Conservation (phyloP, 2,113 vertebrate genomes). For the Corythornis cristatus region DNA sequence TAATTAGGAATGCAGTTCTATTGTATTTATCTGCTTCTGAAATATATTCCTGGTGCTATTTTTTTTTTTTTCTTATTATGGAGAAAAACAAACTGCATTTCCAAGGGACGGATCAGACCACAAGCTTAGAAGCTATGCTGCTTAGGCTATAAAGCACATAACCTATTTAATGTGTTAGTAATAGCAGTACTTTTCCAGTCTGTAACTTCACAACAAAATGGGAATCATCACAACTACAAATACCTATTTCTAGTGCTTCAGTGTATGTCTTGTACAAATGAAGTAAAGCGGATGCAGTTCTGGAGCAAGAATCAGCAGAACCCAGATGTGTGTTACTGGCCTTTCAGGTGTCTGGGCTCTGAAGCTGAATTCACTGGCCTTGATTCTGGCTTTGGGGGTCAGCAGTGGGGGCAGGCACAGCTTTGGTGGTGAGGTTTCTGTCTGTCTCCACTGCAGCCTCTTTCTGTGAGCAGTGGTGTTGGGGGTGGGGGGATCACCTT, state of each 20-base stretch:
- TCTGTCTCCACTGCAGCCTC: not conserved
- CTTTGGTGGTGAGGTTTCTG: not conserved
- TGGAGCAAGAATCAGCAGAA: not conserved
- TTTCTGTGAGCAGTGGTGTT: not conserved
- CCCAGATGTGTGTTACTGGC: not conserved
- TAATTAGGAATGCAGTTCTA: constrained; percentile 2
- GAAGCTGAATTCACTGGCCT: not conserved
- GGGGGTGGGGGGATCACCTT: not conserved
- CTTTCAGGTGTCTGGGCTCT: not conserved
- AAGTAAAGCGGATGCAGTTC: not conserved
- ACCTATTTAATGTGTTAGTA: not conserved
- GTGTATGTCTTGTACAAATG: not conserved
- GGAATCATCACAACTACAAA: not conserved
- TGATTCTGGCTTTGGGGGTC: not conserved
- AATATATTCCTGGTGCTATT: not conserved
- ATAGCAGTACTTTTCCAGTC: not conserved
- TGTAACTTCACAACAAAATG: not conserved
- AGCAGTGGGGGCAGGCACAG: not conserved
- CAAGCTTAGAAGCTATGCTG: not conserved
- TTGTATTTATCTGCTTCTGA: not conserved
- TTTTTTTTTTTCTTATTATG: not conserved
- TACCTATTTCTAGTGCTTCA: not conserved
- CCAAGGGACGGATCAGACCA: not conserved
- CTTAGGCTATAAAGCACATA: not conserved
- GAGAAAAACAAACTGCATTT: not conserved